Base-by-base conservation (phyloP, 2,888 invertebrate species). In the Cordylochernes scorpioides region DNA sequence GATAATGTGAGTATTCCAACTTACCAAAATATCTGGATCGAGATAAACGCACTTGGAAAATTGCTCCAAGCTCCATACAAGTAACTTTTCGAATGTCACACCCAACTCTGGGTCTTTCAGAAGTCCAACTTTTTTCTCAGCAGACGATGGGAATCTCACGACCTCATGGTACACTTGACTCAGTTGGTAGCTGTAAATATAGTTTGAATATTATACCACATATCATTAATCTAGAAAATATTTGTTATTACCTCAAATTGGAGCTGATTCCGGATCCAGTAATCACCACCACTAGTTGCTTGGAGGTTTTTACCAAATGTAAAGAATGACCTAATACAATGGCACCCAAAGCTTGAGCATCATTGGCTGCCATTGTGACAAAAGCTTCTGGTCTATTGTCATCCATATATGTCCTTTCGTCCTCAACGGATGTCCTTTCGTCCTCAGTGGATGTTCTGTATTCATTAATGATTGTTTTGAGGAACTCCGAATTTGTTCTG, bases 31-130 rank as follows among this genome's bases (percentile, higher is more conserved):
- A 57, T 99, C 97, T 41, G 97, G 88, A 59, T 97, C 94, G 45
- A 99, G 63, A 58, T 94, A 97, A 44, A 97, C 88, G 54, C 86
- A 84, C 61, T 94, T 99, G 41, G 72, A 68, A 58, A 70, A 99
- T 54, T 94, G 80, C 32, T 77, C 78, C 39, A 99, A 67, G 46
- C 71, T 68, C 97, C 97, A 99, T 59, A 88, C 88, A 55, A 97
- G 88, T 37, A 99, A 62, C 59, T 99, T 99, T 41, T 97, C 97
- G 57, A 97, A 91, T 40, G 97, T 94, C 48, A 94, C 68, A 42
- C 91, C 94, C 39, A 99, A 65, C 55, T 97, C 94, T 16, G 94
- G 94, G 45, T 94, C 65, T 44, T 74, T 68, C 46, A 97, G 59
- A 32, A 97, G 59, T 5, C 73, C 69, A 42, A 97, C 61, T 55